Percentiles rank a stretch among this genome's conserved stretches.
Evolutionary conservation across 2,888 invertebrate species (phyloP).

Genomic region (Helleia helle): DNA sequence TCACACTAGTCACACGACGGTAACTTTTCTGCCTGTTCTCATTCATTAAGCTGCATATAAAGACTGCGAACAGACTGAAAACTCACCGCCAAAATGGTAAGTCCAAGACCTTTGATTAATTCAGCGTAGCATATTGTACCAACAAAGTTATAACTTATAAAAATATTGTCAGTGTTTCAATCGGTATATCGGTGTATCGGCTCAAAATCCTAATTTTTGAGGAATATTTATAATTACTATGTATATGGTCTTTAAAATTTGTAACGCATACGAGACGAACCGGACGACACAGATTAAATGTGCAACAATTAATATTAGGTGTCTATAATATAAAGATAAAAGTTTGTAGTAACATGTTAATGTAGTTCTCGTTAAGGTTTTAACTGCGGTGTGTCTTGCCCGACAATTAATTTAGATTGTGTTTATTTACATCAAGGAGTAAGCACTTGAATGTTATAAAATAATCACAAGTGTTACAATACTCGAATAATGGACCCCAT

Average conservation of each 20-base stretch:
- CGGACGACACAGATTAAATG: neutral
- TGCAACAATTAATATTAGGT: slow-evolving; percentile 10
- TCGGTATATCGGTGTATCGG: too few species aligned
- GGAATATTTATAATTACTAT: neutral
- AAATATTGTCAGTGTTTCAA: slow-evolving; percentile 5
- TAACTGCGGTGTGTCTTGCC: neutral
- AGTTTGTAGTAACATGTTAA: slow-evolving; percentile 6
- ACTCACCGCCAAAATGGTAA: slow-evolving; percentile 7
- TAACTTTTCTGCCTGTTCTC: neutral
- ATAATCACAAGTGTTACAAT: neutral
- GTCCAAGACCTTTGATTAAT: slow-evolving; percentile 8
- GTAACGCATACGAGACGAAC: neutral
- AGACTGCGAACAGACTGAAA: neutral
- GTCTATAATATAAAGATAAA: slow-evolving; percentile 10
- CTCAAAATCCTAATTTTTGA: neutral
- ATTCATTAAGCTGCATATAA: slow-evolving; percentile 12
- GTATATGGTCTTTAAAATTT: neutral
- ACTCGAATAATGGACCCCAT: neutral
- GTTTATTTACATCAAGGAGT: too few species aligned
- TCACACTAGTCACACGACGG: slow-evolving; percentile 3
- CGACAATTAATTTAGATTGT: slow-evolving; percentile 9
- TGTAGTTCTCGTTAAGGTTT: slow-evolving; percentile 1
- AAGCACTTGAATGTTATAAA: too few species aligned
- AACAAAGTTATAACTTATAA: neutral
- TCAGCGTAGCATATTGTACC: slow-evolving; percentile 3